Evolutionary conservation across 2,888 invertebrate genomes (phyloP).

Genomic region (Phengaris arion): DNA sequence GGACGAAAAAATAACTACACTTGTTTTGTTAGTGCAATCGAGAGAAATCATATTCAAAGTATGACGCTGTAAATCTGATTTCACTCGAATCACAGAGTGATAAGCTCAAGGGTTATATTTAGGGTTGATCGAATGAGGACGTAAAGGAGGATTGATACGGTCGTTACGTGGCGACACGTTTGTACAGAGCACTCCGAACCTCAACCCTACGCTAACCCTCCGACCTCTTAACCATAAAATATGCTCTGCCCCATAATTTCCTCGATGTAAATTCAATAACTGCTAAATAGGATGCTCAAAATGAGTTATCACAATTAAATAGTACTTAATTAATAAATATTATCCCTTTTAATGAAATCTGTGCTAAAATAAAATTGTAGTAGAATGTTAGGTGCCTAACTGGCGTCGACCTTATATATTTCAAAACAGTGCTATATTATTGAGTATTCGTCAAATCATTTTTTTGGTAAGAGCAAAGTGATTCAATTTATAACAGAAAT

Average conservation of each 20-base stretch:
- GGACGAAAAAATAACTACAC: too few relatives aligned
- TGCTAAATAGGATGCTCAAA: not conserved
- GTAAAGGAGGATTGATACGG: conserved; percentile 21
- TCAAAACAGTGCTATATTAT: not conserved
- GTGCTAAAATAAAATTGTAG: not conserved
- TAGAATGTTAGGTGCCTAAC: too few relatives aligned
- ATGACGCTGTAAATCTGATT: not conserved
- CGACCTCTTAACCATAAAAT: not conserved
- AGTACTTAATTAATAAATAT: not conserved
- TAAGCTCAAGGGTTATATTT: conserved; percentile 10
- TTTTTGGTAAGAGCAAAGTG: not conserved
- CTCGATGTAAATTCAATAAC: conserved; percentile 1
- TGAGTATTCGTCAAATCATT: not conserved
- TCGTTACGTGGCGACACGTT: conserved; percentile 21
- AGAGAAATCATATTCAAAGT: too few relatives aligned
- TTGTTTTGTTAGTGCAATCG: too few relatives aligned
- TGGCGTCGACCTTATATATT: not conserved
- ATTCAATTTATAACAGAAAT: not conserved
- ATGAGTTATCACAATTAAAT: not conserved
- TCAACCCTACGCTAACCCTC: not conserved
- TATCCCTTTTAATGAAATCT: not conserved
- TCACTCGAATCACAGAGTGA: conserved; percentile 3
- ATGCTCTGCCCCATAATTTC: conserved; percentile 5
- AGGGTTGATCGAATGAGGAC: not conserved
- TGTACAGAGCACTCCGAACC: not conserved